Evolutionary conservation across 2,797 vertebrate species (phyloP), one percentile per base, ranked within the genome.

Genomic region (Scleropages formosus): DNA sequence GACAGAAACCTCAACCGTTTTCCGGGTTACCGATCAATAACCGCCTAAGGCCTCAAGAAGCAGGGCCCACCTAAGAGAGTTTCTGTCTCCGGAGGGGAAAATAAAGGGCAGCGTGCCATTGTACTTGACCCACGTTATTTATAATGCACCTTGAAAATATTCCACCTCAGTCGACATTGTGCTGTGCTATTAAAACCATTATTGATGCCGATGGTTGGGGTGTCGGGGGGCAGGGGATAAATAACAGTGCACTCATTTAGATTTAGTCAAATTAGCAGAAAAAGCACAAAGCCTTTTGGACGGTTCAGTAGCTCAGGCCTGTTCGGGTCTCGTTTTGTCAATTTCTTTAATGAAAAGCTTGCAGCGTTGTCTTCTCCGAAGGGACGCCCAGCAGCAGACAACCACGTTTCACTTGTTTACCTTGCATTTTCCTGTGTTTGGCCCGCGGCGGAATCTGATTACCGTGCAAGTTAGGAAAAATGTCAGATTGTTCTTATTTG

Each of bases 1-100:
- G 78, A 89, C 82, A 88, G 88, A 87, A 84, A 77, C 86, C 85
- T 87, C 84, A 85, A 84, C 84, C 82, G 86, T 79, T 86, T 86
- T 86, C 82, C 77, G 84, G 78, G 78, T 82, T 76, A 71, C 83
- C 84, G 88, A 83, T 90, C 88, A 85, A 87, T 87, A 86, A 49
- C 77, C 76, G 78, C 78, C 84, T 74, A 71, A 63, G 75, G 78
- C 71, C 63, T 75, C 81, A 78, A 85, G 80, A 78, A 77, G 71
- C 74, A 56, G 64, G 70, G 70, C 22, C 60, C 56, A 66, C 75
- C 60, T 72, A n/a, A 27, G 66, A 73, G 67, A 65, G 49, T 65
- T 67, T 26, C 70, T 22, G 69, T 44, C 51, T 65, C 39, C 72
- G 12, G 20, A 66, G 72, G 60, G 53, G 20, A 62, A 51, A 63